Base-by-base conservation (phyloP, 2,797 vertebrate species). In the Cossypha dichroa region DNA sequence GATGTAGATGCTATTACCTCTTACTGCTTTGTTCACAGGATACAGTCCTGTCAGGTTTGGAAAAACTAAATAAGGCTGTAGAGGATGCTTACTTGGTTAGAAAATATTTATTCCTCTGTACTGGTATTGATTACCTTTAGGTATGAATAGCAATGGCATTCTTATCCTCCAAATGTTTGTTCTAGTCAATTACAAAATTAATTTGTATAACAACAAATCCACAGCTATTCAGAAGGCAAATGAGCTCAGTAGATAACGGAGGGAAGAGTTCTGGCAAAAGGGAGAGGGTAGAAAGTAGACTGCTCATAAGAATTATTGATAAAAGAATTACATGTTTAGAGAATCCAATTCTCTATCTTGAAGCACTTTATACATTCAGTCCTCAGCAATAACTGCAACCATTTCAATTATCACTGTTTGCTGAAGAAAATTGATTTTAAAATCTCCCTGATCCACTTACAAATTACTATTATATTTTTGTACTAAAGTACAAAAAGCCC, bases 291-390 rank as follows among this genome's bases (percentile, higher is more conserved):
- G 64, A 96, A 83, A 94, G 81, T 72, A 92, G 43, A 33, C 78
- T 86, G 76, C 54, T 91, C 29, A 6, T 88, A 80, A 95, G 73
- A 94, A 94, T 80, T 96, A 96, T 96, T 91, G 95, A 94, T 94
- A 90, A 90, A 96, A 83, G 75, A 93, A 95, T 97, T 97, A 94
- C 11, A 85, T 86, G 51, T 94, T 95, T 95, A 95, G 76, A 85
- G 87, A 96, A 93, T 90, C 79, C 85, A 78, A 41, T 93, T 88
- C 76, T 66, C 66, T 85, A 1, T 81, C 85, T 93, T n/a, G 33
- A 91, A 96, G 79, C 36, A 1, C 52, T 97, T 95, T 78, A 84
- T 59, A 78, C 0, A 3, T 58, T 84, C 80, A 48, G 62, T 85
- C 79, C 51, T 91, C 58, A 85, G 79, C 0, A 0, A 83, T 92